These are phyloP conservation scores for Emys orbicularis DNA, from an alignment of 2,797 vertebrate species.

Conservation along the genomic window DNA sequence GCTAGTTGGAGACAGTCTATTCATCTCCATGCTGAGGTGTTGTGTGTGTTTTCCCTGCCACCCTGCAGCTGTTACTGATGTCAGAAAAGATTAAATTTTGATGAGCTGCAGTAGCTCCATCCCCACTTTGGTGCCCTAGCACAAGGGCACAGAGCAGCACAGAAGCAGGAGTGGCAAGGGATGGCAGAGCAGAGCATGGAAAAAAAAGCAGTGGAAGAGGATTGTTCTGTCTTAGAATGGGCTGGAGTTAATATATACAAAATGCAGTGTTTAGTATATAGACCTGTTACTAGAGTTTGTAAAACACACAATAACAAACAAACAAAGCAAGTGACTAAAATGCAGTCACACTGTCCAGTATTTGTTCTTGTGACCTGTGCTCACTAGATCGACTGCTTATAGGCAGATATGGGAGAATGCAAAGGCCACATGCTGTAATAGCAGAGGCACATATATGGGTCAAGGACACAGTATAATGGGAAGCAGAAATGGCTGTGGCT, in stretches of 20 bases:
- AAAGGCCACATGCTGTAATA: neutral
- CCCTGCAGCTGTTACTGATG: neutral
- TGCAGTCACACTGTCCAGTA: fast-evolving
- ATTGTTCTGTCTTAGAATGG: neutral
- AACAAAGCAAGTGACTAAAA: neutral
- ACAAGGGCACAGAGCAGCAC: neutral
- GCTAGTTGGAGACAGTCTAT: neutral
- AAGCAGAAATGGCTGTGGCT: fast-evolving
- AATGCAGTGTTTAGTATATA: neutral
- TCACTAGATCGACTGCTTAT: neutral
- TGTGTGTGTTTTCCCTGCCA: neutral
- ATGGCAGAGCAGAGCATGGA: neutral
- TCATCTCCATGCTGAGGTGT: neutral
- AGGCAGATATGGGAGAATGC: neutral
- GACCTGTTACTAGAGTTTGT: neutral
- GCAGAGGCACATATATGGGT: fast-evolving
- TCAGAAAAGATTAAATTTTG: neutral
- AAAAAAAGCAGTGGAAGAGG: neutral
- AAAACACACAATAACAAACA: neutral
- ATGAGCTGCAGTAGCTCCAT: neutral
- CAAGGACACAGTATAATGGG: neutral
- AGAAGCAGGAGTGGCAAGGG: neutral
- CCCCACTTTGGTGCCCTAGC: fast-evolving
- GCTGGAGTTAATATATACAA: neutral
- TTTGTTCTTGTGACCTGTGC: neutral